Evolutionary conservation across 2,113 vertebrate species (phyloP).

Genomic region (Plestiodon gilberti): DNA sequence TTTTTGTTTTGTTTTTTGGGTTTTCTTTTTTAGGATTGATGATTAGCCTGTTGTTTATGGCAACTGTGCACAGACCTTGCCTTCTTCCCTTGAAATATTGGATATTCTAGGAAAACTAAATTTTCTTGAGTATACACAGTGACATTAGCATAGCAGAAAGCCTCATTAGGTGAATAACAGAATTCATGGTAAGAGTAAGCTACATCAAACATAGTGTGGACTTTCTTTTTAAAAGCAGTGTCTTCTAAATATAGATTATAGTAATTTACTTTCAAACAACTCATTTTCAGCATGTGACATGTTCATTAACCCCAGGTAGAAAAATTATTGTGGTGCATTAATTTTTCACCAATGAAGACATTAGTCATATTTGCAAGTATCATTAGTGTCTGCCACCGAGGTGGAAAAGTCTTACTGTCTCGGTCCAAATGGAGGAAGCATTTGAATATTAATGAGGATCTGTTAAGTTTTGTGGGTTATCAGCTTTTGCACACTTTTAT

Average conservation of each 20-base stretch:
- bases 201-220: constrained; percentile 58
- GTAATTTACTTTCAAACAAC: constrained; percentile 97
- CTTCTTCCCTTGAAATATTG: not conserved
- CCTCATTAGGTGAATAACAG: constrained; percentile 28
- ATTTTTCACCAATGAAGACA: constrained; percentile 91
- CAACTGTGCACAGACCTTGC: not conserved
- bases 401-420: constrained; percentile 78
- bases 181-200: constrained; percentile 61
- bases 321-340: constrained; percentile 89
- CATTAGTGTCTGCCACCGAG: constrained; percentile 81
- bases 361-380: constrained; percentile 91
- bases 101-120: constrained; percentile 10
- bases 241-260: constrained; percentile 94
- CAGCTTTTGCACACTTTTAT: constrained; percentile 64
- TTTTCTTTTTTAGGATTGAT: not conserved
- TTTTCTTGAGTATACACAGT: not conserved
- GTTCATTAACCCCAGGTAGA: constrained; percentile 93
- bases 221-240: constrained; percentile 58
- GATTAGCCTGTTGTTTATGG: constrained; percentile 11
- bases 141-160: constrained; percentile 10
- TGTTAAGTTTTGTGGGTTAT: constrained; percentile 69
- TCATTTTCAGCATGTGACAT: constrained; percentile 94
- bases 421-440: constrained; percentile 73
- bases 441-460: constrained; percentile 77
- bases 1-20: too few species aligned